A percentile compares a stretch with the other conserved stretches of the same genome.
phyloP scores from a whole-genome alignment of 2,888 invertebrate genomes.

The Aporophyla lueneburgensis region DNA sequence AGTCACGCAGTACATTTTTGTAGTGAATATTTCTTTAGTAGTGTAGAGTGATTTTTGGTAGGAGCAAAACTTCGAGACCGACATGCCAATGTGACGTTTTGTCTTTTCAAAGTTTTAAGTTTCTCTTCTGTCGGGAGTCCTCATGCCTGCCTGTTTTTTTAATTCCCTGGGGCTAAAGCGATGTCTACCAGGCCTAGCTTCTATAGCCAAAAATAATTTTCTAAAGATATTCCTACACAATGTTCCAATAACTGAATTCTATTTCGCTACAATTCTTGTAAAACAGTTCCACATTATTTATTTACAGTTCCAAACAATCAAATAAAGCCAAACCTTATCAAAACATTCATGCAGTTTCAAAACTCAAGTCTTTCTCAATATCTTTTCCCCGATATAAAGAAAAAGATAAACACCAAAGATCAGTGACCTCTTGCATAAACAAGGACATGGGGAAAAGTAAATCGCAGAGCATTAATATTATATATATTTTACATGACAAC shows the following conservation, averaged over 20 bases:
- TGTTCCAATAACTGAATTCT: not conserved
- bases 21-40: too few relatives aligned
- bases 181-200: too few relatives aligned
- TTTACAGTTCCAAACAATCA: not conserved
- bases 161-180: too few relatives aligned
- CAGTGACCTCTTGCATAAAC: slow-evolving; percentile 24
- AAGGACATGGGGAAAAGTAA: slow-evolving; percentile 16
- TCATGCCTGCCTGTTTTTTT: too few relatives aligned
- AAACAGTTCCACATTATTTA: slow-evolving; percentile 18
- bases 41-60: too few relatives aligned
- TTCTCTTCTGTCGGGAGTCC: too few relatives aligned
- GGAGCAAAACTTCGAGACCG: too few relatives aligned
- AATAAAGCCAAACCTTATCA: slow-evolving; percentile 17
- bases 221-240: not conserved
- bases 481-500: slow-evolving; percentile 32
- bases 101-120: too few relatives aligned
- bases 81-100: too few relatives aligned
- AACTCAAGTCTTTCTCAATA: slow-evolving; percentile 15
- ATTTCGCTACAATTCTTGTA: not conserved
- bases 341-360: slow-evolving; percentile 18
- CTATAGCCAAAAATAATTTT: not conserved
- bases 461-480: slow-evolving; percentile 26
- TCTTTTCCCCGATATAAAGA: not conserved
- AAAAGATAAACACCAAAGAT: slow-evolving; percentile 20
- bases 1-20: too few relatives aligned